Evolutionary conservation across 2,888 invertebrate species (phyloP).

Genomic region (Amphipyra tragopoginis): DNA sequence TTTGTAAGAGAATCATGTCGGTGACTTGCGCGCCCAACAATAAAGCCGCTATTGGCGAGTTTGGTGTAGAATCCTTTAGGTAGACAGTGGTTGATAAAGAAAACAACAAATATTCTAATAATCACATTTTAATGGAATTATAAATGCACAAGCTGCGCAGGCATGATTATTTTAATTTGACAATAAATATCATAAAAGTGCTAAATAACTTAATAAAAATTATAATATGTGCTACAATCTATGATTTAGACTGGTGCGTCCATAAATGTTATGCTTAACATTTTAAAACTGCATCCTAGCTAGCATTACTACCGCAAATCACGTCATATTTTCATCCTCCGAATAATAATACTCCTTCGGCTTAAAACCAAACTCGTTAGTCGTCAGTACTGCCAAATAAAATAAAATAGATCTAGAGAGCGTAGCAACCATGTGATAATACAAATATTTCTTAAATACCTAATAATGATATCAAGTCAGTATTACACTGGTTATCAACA

Average conservation of each 20-base stretch:
- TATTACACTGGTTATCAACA: conserved; percentile 50
- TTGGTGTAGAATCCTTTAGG: background rate
- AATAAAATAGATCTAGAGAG: conserved; percentile 64
- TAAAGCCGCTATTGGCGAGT: no score
- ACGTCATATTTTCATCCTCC: conserved; percentile 51
- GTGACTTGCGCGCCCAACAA: no score
- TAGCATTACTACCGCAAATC: conserved; percentile 63
- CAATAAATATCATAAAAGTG: conserved; percentile 86
- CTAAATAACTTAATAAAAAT: conserved; percentile 83
- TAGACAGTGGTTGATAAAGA: conserved; percentile 54
- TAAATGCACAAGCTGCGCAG: conserved; percentile 86
- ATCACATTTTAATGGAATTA: conserved; percentile 89
- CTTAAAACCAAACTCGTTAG: conserved; percentile 51
- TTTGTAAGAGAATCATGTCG: no score
- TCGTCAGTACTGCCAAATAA: conserved; percentile 49
- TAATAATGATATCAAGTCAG: conserved; percentile 48
- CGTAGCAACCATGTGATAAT: conserved; percentile 55
- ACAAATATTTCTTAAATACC: conserved; percentile 52
- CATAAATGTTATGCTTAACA: conserved; percentile 72
- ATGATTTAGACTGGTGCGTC: conserved; percentile 86
- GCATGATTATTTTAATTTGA: conserved; percentile 82
- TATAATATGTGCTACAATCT: conserved; percentile 77
- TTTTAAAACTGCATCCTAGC: conserved; percentile 67
- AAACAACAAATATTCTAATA: conserved; percentile 74
- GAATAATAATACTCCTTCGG: conserved; percentile 61